phyloP scores from a whole-genome alignment of 2,797 vertebrate species.

The Caiman crocodilus region DNA sequence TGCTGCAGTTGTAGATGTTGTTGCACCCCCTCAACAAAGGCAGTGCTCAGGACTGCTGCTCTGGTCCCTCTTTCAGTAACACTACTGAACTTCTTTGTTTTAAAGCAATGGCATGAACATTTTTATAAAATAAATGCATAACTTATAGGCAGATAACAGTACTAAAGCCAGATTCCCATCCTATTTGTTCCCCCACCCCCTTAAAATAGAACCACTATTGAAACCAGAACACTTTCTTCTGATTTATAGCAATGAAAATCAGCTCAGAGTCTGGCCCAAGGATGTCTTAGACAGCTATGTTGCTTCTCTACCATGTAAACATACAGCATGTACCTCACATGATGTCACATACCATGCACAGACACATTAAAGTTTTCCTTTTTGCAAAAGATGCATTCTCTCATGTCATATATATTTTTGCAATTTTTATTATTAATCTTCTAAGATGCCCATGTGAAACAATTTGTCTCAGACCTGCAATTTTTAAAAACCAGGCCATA shows the following conservation, averaged over 20 bases:
- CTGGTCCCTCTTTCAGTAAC: too few species aligned
- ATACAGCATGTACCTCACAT: accelerated
- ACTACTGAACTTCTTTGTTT: not conserved
- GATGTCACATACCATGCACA: accelerated
- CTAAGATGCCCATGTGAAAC: not conserved
- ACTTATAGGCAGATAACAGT: not conserved
- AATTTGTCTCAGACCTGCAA: slow-evolving; percentile 33
- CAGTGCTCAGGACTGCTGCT: too few species aligned
- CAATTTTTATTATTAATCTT: slow-evolving; percentile 1
- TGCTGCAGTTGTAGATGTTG: too few species aligned
- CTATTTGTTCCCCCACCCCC: not conserved
- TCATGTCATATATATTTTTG: not conserved
- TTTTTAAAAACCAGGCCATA: slow-evolving; percentile 15
- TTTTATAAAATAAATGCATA: not conserved
- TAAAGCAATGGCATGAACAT: not conserved
- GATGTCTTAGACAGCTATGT: accelerated
- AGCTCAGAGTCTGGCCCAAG: not conserved
- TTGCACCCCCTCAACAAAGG: too few species aligned
- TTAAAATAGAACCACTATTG: not conserved
- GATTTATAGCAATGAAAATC: not conserved
- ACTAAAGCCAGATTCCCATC: not conserved
- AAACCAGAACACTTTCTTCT: not conserved
- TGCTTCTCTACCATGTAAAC: not conserved
- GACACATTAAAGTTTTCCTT: not conserved
- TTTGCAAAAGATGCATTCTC: not conserved